These are phyloP conservation scores for Rhinatrema bivittatum DNA, from an alignment of 2,797 vertebrate genomes.

Conservation along the genomic window DNA sequence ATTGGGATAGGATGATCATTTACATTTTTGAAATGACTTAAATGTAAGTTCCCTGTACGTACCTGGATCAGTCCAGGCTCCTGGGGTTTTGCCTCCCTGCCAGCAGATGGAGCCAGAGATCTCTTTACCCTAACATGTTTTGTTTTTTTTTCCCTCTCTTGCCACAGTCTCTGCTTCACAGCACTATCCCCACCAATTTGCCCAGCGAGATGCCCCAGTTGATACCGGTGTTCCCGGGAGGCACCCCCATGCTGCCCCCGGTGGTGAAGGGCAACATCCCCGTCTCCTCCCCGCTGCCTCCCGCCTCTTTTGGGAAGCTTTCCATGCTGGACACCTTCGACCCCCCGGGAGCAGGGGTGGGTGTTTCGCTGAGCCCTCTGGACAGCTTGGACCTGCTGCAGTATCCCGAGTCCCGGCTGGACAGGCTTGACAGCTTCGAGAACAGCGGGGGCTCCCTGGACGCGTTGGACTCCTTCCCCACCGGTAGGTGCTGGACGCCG, in stretches of 20 bases:
- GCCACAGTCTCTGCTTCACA: constrained; percentile 60
- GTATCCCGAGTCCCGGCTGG: constrained; percentile 62
- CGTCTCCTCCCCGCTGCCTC: constrained; percentile 70
- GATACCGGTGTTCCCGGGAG: constrained; percentile 61
- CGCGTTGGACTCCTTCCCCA: constrained; percentile 71
- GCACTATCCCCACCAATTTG: constrained; percentile 74
- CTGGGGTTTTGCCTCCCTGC: too few species aligned
- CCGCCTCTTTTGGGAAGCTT: constrained; percentile 72
- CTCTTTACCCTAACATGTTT: neutral
- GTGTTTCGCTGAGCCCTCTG: constrained; percentile 50
- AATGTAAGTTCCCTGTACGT: too few species aligned
- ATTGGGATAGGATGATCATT: too few species aligned
- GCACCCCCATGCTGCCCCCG: constrained; percentile 55
- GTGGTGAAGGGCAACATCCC: constrained; percentile 67
- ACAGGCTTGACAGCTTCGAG: constrained; percentile 75
- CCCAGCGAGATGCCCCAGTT: constrained; percentile 85
- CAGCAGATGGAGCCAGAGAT: too few species aligned
- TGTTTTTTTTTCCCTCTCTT: neutral
- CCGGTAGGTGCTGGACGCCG: constrained; percentile 40
- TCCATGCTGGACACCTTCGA: constrained; percentile 54
- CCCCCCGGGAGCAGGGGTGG: constrained; percentile 15
- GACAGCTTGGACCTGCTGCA: constrained; percentile 53
- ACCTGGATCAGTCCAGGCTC: too few species aligned
- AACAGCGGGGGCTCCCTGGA: constrained; percentile 60
- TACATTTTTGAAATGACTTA: too few species aligned